A percentile compares a stretch with the other conserved stretches of the same genome.
phyloP scores from a whole-genome alignment of 2,888 invertebrate genomes.

The Drosophila nigricruria region DNA sequence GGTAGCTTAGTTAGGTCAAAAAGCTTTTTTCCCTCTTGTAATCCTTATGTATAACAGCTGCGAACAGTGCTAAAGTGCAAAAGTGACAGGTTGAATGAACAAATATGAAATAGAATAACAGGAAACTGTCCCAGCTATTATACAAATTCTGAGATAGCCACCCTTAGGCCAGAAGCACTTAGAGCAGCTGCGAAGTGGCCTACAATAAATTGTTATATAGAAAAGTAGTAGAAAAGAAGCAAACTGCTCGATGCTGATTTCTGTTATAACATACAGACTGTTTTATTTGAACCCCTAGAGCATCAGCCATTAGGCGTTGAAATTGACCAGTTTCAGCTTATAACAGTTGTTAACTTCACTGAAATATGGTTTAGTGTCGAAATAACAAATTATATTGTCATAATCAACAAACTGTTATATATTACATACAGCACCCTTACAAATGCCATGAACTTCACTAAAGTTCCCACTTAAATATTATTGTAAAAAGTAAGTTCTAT shows the following conservation, averaged over 20 bases:
- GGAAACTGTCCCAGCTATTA: not conserved
- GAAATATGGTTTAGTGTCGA: not conserved
- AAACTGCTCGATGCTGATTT: not conserved
- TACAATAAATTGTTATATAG: too few species aligned
- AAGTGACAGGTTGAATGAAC: not conserved
- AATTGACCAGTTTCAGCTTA: not conserved
- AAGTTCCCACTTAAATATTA: not conserved
- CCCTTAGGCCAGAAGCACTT: not conserved
- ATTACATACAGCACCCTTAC: not conserved
- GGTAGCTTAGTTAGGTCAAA: slow-evolving; percentile 17
- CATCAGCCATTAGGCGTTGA: not conserved
- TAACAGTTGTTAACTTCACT: not conserved
- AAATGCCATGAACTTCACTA: too few species aligned
- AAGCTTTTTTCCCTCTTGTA: not conserved
- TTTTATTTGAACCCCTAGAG: not conserved
- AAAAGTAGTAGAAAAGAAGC: not conserved
- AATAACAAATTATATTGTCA: not conserved
- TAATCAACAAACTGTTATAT: not conserved
- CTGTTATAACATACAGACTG: not conserved
- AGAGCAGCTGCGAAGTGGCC: not conserved
- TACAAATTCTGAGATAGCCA: not conserved
- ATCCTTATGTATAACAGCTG: not conserved
- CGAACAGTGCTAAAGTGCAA: not conserved
- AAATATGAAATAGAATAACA: not conserved
- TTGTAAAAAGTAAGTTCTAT: not conserved